These are phyloP conservation scores for Drosophila ercepeae DNA, from an alignment of 1,140 invertebrate genomes.

Conservation along the genomic window DNA sequence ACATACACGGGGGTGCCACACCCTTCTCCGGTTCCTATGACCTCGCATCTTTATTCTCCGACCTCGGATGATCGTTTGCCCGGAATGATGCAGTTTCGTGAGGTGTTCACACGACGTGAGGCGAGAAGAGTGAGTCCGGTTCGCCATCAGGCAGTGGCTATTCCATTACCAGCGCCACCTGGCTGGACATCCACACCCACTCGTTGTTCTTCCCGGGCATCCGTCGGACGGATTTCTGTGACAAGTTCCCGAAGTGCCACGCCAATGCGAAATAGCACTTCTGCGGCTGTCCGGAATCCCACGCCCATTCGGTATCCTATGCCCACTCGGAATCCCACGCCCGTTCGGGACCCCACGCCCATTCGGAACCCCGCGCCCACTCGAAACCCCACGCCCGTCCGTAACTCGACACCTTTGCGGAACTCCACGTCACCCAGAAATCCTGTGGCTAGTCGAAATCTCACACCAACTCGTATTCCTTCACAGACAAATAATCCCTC, in stretches of 20 bases:
- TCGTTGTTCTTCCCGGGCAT: neutral
- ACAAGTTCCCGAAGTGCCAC: neutral
- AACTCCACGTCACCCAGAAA: neutral
- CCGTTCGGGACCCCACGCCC: neutral
- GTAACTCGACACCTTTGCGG: neutral
- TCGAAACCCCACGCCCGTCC: neutral
- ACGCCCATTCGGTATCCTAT: neutral
- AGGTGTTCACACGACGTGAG: neutral
- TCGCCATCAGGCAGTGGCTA: neutral
- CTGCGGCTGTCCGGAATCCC: neutral
- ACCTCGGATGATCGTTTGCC: conserved; percentile 58
- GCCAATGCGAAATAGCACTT: neutral
- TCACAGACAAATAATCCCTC: neutral
- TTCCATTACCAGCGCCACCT: neutral
- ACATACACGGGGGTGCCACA: neutral
- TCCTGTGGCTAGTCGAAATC: neutral
- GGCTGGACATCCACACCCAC: neutral
- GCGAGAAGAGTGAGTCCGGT: neutral
- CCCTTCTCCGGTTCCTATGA: conserved; percentile 21
- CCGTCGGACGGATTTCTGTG: neutral
- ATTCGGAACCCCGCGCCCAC: too few species aligned
- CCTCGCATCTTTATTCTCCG: conserved; percentile 31
- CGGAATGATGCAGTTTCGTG: conserved; percentile 52
- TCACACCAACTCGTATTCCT: neutral
- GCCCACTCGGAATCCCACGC: neutral